phyloP scores from a whole-genome alignment of 2,113 vertebrate genomes.

The Calypte anna region DNA sequence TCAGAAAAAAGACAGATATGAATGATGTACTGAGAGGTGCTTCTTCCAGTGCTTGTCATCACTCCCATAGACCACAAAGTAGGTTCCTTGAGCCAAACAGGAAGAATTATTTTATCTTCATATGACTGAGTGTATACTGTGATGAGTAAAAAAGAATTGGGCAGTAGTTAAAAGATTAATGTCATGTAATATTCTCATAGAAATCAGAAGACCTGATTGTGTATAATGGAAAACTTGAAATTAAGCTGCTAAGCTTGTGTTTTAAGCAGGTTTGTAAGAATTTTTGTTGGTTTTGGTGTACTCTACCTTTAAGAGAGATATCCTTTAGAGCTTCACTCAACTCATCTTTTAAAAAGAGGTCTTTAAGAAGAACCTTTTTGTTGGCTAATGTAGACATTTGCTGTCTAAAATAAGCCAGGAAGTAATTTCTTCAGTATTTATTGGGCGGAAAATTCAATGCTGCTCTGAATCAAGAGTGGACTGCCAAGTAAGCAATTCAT shows the following conservation, averaged over 20 bases:
- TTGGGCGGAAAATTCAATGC: neutral
- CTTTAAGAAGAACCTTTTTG: neutral
- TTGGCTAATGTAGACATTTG: neutral
- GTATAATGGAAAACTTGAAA: neutral
- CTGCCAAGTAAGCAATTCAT: slow-evolving; percentile 24
- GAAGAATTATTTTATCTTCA: neutral
- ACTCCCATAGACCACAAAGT: neutral
- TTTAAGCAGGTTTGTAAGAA: neutral
- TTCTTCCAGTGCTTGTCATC: neutral
- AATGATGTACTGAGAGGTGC: neutral
- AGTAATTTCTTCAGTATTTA: neutral
- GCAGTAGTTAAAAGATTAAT: neutral
- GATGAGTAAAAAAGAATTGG: neutral
- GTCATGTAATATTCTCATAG: neutral
- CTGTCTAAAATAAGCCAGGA: slow-evolving; percentile 20
- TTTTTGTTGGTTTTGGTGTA: neutral
- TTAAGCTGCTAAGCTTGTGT: neutral
- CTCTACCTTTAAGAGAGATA: neutral
- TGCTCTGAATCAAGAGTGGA: slow-evolving; percentile 7
- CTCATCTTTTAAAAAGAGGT: neutral
- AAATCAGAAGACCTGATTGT: neutral
- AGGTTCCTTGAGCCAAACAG: neutral
- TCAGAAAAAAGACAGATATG: neutral
- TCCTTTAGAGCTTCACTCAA: neutral
- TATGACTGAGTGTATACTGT: neutral